Conservation (phyloP, 2,797 vertebrate genomes). For the Mycteria americana region DNA sequence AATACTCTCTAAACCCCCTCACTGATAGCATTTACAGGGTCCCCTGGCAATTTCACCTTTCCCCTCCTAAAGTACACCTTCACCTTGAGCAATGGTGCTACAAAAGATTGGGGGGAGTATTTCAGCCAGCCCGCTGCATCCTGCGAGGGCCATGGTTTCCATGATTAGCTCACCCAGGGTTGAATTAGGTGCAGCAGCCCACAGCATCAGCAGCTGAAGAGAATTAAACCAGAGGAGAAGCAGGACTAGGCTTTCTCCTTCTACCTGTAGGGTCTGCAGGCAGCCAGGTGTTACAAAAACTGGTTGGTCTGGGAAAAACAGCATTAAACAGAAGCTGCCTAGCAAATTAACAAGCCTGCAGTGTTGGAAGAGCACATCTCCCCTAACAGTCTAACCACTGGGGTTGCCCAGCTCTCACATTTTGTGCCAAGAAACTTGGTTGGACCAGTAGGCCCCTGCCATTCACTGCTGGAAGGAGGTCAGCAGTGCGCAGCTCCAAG, state of each 20-base stretch:
- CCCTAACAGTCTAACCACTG: background rate
- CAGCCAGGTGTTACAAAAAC: background rate
- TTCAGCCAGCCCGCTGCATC: background rate
- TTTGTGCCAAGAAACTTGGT: background rate
- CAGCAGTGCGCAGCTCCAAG: background rate
- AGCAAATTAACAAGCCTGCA: background rate
- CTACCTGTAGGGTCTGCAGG: background rate
- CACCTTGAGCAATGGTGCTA: rapidly evolving
- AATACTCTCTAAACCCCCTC: background rate
- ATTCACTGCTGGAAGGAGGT: background rate
- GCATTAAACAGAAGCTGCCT: background rate
- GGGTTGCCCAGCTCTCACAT: background rate
- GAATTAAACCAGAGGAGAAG: background rate
- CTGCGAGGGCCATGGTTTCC: background rate
- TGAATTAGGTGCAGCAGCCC: background rate
- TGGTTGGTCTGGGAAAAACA: background rate
- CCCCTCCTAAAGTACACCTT: background rate
- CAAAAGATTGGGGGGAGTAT: background rate
- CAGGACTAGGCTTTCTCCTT: background rate
- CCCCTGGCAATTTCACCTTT: background rate
- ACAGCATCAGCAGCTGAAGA: background rate
- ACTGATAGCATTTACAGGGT: background rate
- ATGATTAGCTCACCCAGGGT: background rate
- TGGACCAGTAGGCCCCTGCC: background rate
- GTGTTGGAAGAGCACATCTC: background rate